Evolutionary conservation across 92 coral and sea anemone species (phyloP).

Genomic region (Heliopora coerulea): DNA sequence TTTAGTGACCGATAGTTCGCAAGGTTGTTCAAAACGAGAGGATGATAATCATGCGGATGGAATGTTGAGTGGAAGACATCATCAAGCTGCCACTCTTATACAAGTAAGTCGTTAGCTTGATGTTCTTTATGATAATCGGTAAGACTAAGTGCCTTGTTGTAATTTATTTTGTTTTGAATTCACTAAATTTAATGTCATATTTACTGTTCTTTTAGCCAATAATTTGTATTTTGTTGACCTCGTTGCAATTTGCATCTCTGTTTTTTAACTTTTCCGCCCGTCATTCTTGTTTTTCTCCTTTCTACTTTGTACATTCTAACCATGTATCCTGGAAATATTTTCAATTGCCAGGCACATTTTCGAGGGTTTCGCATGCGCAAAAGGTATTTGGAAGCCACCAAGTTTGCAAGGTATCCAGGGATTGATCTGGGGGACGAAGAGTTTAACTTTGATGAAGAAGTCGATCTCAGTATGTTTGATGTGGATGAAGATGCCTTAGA

Average conservation of each 20-base stretch:
- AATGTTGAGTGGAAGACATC: constrained; percentile 57
- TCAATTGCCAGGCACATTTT: constrained; percentile 67
- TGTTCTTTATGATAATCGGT: no score
- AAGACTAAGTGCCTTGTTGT: no score
- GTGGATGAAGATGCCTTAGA: constrained; percentile 75
- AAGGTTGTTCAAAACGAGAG: neutral
- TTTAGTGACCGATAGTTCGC: neutral
- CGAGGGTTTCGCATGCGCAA: constrained; percentile 89
- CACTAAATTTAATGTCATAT: no score
- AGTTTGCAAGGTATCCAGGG: constrained; percentile 46
- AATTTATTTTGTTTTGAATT: no score
- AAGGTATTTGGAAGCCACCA: constrained; percentile 68
- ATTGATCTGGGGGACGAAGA: constrained; percentile 64
- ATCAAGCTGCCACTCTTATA: constrained; percentile 81
- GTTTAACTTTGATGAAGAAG: constrained; percentile 93
- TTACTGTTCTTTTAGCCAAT: no score
- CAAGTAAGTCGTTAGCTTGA: constrained; percentile 61
- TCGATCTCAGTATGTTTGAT: constrained; percentile 88
- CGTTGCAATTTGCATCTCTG: no score
- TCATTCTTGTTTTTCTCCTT: no score
- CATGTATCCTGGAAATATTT: no score
- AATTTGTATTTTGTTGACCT: no score
- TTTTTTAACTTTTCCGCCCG: no score
- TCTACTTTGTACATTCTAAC: no score
- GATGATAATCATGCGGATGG: neutral